These are phyloP conservation scores for Aviceda subcristata DNA, from an alignment of 2,113 vertebrate species.

Conservation along the genomic window DNA sequence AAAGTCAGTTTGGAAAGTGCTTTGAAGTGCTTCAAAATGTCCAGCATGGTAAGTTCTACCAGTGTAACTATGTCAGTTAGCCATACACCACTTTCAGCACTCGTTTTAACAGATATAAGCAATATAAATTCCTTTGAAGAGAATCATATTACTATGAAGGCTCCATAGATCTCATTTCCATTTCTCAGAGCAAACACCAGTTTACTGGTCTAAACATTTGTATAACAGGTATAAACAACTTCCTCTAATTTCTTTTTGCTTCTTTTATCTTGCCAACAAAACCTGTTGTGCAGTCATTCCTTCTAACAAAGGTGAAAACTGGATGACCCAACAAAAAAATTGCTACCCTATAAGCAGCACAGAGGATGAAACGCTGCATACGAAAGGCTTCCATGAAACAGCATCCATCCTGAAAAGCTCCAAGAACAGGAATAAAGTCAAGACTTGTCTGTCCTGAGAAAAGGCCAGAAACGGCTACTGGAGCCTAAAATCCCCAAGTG, in stretches of 20 bases:
- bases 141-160: not conserved
- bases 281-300: not conserved
- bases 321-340: not conserved
- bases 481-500: not conserved
- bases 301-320: not conserved
- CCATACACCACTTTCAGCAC: not conserved
- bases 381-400: not conserved
- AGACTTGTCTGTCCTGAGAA: not conserved
- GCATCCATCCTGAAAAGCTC: not conserved
- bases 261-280: not conserved
- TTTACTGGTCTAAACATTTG: not conserved
- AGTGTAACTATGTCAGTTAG: not conserved
- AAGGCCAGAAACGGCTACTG: not conserved
- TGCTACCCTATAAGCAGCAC: not conserved
- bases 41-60: not conserved
- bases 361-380: not conserved
- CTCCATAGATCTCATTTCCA: not conserved
- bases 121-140: not conserved
- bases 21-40: not conserved
- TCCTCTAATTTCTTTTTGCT: not conserved
- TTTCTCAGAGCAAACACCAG: not conserved
- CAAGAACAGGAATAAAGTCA: not conserved
- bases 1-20: not conserved
- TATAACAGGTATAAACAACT: not conserved
- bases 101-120: not conserved